These are phyloP conservation scores for Lasioglossum malachurum DNA, from an alignment of 2,888 invertebrate genomes.

Conservation along the genomic window DNA sequence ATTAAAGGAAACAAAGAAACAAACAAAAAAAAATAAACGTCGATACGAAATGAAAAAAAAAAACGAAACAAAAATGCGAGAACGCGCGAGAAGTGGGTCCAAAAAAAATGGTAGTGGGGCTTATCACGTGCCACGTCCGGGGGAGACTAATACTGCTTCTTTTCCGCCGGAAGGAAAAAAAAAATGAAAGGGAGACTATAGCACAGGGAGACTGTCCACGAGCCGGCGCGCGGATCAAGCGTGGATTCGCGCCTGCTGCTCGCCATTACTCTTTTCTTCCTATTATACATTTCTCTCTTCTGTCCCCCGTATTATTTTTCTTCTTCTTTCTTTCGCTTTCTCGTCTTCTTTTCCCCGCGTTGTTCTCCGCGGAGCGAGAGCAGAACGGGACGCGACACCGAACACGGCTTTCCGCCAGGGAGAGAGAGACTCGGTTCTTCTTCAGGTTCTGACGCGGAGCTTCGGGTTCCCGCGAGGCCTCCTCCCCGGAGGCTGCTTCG, in stretches of 20 bases:
- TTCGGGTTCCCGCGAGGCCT: not conserved
- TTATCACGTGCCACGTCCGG: slow-evolving; percentile 71
- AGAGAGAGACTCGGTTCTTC: slow-evolving; percentile 42
- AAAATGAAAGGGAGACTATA: slow-evolving; percentile 23
- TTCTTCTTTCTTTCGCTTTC: not conserved
- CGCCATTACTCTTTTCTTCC: slow-evolving; percentile 45
- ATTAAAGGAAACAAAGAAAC: slow-evolving; percentile 49
- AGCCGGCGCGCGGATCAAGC: slow-evolving; percentile 51
- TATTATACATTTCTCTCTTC: slow-evolving; percentile 3
- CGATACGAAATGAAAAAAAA: not conserved
- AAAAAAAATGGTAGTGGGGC: slow-evolving; percentile 69
- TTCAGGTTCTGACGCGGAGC: not conserved
- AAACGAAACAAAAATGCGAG: slow-evolving; percentile 47
- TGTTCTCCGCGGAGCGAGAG: slow-evolving; percentile 15
- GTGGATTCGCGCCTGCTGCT: slow-evolving; percentile 47
- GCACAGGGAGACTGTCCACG: slow-evolving; percentile 62
- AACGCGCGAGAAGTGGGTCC: slow-evolving; percentile 76
- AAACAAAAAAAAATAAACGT: not conserved
- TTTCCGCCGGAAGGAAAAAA: slow-evolving; percentile 64
- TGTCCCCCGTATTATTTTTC: not conserved
- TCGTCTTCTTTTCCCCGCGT: not conserved
- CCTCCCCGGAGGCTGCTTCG: slow-evolving; percentile 17
- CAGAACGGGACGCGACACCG: slow-evolving; percentile 15
- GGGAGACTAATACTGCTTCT: slow-evolving; percentile 43
- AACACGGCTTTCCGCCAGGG: slow-evolving; percentile 41